Evolutionary conservation across 2,113 vertebrate genomes (phyloP).

Genomic region (Indicator maculatus): DNA sequence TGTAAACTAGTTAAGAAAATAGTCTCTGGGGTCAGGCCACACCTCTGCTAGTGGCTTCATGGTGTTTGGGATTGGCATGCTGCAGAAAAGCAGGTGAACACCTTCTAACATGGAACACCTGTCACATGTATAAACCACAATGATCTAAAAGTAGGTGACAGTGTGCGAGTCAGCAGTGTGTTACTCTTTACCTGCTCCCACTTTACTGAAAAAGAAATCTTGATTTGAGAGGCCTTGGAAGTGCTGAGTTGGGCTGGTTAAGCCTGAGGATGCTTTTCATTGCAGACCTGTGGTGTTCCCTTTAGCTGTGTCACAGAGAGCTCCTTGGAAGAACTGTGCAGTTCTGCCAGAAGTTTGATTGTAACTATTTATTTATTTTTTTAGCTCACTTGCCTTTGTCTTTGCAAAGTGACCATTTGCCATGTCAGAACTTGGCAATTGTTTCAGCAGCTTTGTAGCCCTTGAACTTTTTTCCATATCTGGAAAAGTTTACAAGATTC

Average conservation of each 20-base stretch:
- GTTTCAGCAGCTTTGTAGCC: neutral
- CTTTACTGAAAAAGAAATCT: neutral
- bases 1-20: neutral
- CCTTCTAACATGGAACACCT: neutral
- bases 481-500: neutral
- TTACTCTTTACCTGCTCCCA: neutral
- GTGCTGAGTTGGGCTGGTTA: neutral
- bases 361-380: neutral
- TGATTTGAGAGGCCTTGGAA: neutral
- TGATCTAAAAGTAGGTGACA: neutral
- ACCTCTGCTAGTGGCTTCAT: neutral
- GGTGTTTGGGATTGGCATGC: neutral
- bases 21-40: neutral
- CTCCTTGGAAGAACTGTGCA: neutral
- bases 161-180: neutral
- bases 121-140: rapidly evolving
- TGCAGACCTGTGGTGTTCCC: neutral
- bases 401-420: neutral
- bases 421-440: neutral
- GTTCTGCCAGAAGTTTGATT: neutral
- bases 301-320: neutral
- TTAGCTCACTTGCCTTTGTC: neutral
- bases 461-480: constrained; percentile 1
- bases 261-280: neutral
- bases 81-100: neutral